These are phyloP conservation scores for Drosophila flavopinicola DNA, from an alignment of 2,888 invertebrate species.

Conservation along the genomic window DNA sequence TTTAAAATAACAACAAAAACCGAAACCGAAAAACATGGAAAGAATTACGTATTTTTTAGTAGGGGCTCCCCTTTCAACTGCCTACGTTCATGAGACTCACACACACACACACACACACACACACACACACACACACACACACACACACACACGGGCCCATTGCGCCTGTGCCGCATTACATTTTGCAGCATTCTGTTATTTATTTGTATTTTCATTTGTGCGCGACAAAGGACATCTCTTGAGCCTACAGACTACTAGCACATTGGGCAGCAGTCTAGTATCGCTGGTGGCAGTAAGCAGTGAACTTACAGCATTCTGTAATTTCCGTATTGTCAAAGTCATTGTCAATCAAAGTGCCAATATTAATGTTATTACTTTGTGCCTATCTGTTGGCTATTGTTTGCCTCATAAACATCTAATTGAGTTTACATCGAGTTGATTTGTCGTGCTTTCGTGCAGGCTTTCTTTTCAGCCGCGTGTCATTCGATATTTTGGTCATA, in stretches of 20 bases:
- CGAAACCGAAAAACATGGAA: not conserved
- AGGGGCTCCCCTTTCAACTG: constrained; percentile 1
- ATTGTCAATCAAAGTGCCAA: constrained; percentile 13
- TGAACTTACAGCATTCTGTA: too few relatives aligned
- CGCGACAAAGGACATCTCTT: not conserved
- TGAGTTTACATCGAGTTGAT: constrained; percentile 37
- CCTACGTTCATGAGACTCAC: not conserved
- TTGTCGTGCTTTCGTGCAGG: constrained; percentile 13
- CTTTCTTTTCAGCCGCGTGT: constrained; percentile 32
- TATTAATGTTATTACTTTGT: constrained; percentile 20
- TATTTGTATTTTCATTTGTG: constrained; percentile 10
- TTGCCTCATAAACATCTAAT: constrained; percentile 26
- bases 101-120: not conserved
- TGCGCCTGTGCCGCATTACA: constrained; percentile 45
- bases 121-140: not conserved
- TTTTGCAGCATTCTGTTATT: constrained; percentile 27
- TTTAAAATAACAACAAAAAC: too few relatives aligned
- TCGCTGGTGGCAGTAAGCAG: not conserved
- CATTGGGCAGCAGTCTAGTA: not conserved
- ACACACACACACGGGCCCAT: not conserved
- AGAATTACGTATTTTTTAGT: constrained; percentile 11
- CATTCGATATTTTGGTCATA: constrained; percentile 49
- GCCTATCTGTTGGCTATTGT: constrained; percentile 16
- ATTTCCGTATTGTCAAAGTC: not conserved
- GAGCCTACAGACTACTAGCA: not conserved